Evolutionary conservation across 2,888 invertebrate genomes (phyloP), one percentile per base, ranked within the genome.

Genomic region (Sepiola atlantica): DNA sequence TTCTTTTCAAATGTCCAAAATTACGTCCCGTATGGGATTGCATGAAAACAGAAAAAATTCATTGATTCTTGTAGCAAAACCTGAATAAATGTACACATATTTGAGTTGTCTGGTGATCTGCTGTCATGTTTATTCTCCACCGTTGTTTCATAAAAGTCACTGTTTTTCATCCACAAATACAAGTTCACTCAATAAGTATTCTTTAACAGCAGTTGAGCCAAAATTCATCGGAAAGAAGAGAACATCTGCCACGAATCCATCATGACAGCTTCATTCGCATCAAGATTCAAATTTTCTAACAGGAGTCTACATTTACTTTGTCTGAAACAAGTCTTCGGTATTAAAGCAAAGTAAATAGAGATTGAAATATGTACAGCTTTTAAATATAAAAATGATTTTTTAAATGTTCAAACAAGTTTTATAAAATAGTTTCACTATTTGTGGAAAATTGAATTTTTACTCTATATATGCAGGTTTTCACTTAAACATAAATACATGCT

Each of bases 1-100:
- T 92, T 92, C 92, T 92, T 92, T 92, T 92, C 92, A 92, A 92
- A 92, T 92, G 92, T 92, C 92, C 92, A 92, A 54, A 92, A 92
- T 54, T 92, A 92, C 92, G 92, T 92, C 92, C 92, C 92, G 92
- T 92, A 92, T 92, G 92, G 92, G 92, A 92, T 92, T 92, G 92
- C 92, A 92, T 92, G 92, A 92, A 92, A 92, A 92, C 92, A 92
- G 92, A 92, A 92, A 92, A 92, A 92, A 92, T n/a, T 54, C 55
- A 92, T 92, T 92, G 92, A 92, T 92, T 92, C 55, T 92, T 54
- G 55, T 92, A 54, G 92, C 55, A 54, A 92, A 92, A 92, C 54
- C 55, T 92, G 45, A 14, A 92, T 55, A 45, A 92, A 92, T n/a
- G 45, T 92, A 92, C 92, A 92, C 45, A 77, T 77, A 77, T n/a